A percentile compares a stretch with the other conserved stretches of the same genome.
Conservation (phyloP, 2,888 invertebrate species). For the Linnaemya tessellans region DNA sequence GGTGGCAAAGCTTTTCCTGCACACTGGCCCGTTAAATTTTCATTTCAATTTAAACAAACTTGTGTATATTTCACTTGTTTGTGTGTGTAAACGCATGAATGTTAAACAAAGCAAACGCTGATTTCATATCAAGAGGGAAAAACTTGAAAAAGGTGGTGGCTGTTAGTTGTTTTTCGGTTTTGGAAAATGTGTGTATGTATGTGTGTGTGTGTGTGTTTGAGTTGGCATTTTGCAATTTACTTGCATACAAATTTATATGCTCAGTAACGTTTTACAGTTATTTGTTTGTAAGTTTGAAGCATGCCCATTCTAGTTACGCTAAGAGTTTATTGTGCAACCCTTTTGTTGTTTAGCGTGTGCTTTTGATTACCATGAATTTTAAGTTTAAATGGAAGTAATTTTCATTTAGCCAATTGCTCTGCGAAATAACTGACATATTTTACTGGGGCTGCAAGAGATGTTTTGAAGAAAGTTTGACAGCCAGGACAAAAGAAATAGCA, state of each 20-base stretch:
- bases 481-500: neutral
- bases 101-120: neutral
- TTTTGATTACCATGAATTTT: slow-evolving; percentile 72
- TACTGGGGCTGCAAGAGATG: neutral
- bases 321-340: slow-evolving; percentile 68
- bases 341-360: slow-evolving; percentile 69
- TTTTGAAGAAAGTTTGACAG: neutral
- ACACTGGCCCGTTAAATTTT: slow-evolving; percentile 19
- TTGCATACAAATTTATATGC: slow-evolving; percentile 24
- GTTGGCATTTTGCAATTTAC: slow-evolving; percentile 45
- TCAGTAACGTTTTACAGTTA: neutral
- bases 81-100: neutral
- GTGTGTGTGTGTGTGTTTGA: neutral
- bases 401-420: slow-evolving; percentile 61
- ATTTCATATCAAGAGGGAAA: slow-evolving; percentile 24
- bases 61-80: neutral
- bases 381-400: slow-evolving; percentile 71
- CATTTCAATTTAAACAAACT: slow-evolving; percentile 1
- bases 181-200: neutral
- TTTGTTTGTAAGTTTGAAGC: neutral
- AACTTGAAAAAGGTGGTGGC: slow-evolving; percentile 69
- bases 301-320: slow-evolving; percentile 22
- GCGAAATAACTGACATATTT: slow-evolving; percentile 44
- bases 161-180: slow-evolving; percentile 26
- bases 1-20: neutral